A percentile compares a stretch with the other conserved stretches of the same genome.
Evolutionary conservation across 2,113 vertebrate species (phyloP).

Genomic region (Pithys albifrons): DNA sequence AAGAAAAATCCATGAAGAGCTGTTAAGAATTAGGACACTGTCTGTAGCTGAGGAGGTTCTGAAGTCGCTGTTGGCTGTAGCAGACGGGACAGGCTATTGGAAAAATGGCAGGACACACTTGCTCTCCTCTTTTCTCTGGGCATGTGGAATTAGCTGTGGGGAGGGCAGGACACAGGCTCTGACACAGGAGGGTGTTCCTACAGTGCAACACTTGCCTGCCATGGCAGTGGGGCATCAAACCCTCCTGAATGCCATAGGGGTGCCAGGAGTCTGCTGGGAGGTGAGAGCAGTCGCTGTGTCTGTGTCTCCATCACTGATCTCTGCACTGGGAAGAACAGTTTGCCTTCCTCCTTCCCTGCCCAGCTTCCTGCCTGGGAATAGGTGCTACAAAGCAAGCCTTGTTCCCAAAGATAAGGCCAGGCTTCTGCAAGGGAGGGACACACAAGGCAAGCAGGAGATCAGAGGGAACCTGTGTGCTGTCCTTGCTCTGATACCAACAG

Average conservation of each 20-base stretch:
- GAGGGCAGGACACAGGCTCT: background rate
- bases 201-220: background rate
- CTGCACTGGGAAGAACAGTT: background rate
- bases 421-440: background rate
- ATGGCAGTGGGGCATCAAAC: fast-evolving
- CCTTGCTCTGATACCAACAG: background rate
- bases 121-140: background rate
- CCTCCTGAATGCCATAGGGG: fast-evolving
- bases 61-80: background rate
- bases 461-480: background rate
- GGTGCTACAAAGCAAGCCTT: background rate
- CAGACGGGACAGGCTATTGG: background rate
- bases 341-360: background rate
- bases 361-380: background rate
- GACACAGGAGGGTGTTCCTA: background rate
- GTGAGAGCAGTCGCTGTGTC: background rate
- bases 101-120: background rate
- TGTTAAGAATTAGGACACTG: background rate
- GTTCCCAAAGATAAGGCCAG: background rate
- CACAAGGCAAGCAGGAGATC: background rate
- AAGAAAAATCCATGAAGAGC: background rate
- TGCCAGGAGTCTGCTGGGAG: background rate
- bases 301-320: background rate
- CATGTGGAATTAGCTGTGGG: background rate
- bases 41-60: background rate